Base-by-base conservation (phyloP, 2,113 vertebrate genomes). In the Spheniscus mendiculus region DNA sequence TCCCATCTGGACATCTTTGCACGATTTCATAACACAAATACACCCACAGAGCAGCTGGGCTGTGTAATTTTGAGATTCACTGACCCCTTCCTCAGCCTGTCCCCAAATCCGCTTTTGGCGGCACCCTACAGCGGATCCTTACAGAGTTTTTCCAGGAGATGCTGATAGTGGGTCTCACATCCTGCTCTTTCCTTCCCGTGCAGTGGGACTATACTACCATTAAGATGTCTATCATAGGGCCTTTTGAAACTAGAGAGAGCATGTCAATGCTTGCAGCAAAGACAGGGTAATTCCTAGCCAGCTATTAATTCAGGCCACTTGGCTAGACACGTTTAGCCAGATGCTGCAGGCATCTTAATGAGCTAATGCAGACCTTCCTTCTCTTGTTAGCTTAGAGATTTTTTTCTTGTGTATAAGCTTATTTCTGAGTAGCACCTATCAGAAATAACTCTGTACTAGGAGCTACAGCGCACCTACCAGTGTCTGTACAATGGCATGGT, bases 401-500 rank as follows among this genome's bases (percentile, higher is more conserved):
- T 29, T 59, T 67, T 32, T 8, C 42, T 42, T 14, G 34, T n/a
- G 63, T 4, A 9, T 5, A 4, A 80, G 18, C 65, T 83, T 4
- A 53, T 32, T 67, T 55, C 59, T 62, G 73, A 74, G 87, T 2
- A 65, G 82, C 65, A 62, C 40, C 77, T 50, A 71, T 34, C 72
- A 74, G 91, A 26, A 77, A 59, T 56, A 55, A 71, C 42, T 11
- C 61, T 4, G 10, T 4, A 11, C 8, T 3, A 29, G 62, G 63
- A 76, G 36, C 17, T 5, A 34, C 78, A 61, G 61, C 72, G 94
- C 83, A 98, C 99, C 98, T 97, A 99, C 99, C 97, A 99, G 99
- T 59, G 99, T 99, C 98, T 99, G 99, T 74, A 99, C 99, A 87
- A 99, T 99, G 97, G 99, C 99, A 7, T 99, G 99, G 79, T 99